Percentiles rank a stretch among this genome's conserved stretches.
phyloP scores from a whole-genome alignment of 2,797 vertebrate species.

The Semaprochilodus insignis region DNA sequence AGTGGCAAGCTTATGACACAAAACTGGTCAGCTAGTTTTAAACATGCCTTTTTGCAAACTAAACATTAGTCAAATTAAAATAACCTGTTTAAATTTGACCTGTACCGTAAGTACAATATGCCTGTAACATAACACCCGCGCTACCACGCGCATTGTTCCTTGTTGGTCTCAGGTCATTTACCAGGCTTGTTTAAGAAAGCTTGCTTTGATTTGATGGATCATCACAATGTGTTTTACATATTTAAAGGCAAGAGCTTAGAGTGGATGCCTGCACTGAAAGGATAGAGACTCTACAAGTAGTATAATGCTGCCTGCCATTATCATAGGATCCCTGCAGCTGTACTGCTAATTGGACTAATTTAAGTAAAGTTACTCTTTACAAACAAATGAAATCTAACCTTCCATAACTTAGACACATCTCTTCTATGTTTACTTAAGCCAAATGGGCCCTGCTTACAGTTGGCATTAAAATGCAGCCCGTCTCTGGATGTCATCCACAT shows the following conservation, averaged over 20 bases:
- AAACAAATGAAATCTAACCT: neutral
- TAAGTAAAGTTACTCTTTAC: neutral
- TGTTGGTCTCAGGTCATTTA: neutral
- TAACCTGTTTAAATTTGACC: constrained; percentile 4
- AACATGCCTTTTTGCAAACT: neutral
- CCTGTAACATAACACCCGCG: neutral
- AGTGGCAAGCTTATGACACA: constrained; percentile 9
- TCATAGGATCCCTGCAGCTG: constrained; percentile 4
- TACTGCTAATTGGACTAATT: neutral
- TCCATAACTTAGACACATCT: constrained; percentile 22
- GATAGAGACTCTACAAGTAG: neutral
- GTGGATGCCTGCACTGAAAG: neutral
- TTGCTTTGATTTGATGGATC: constrained; percentile 8
- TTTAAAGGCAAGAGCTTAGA: neutral
- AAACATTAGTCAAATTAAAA: constrained; percentile 26
- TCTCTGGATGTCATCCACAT: neutral
- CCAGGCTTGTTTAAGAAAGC: constrained; percentile 1
- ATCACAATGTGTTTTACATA: constrained; percentile 23
- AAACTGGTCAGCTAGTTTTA: constrained; percentile 12
- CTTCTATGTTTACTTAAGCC: neutral
- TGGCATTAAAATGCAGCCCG: neutral
- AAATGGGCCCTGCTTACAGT: neutral
- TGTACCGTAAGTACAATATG: constrained; percentile 17
- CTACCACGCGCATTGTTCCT: neutral
- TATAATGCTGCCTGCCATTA: neutral